Percentiles rank a stretch among this genome's conserved stretches.
Conservation (phyloP, 2,888 invertebrate species). For the Chrysomela aeneicollis region DNA sequence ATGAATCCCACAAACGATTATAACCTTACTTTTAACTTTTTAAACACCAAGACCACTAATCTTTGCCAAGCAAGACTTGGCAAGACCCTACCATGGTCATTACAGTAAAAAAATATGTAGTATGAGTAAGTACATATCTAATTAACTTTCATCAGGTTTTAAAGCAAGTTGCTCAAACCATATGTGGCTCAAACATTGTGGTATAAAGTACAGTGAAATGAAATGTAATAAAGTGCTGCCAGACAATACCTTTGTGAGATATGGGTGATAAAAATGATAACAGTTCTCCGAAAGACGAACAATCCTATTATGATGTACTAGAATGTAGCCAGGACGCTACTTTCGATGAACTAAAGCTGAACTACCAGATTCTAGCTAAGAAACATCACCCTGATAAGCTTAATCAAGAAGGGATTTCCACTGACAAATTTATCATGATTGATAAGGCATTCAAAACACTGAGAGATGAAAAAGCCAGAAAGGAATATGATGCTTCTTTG, state of each 20-base stretch:
- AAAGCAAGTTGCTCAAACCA: no score
- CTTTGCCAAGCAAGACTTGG: no score
- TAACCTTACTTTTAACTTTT: no score
- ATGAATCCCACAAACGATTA: no score
- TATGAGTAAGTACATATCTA: no score
- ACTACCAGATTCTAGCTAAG: constrained; percentile 67
- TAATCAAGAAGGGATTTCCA: constrained; percentile 18
- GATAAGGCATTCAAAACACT: constrained; percentile 78
- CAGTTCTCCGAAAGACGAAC: neutral
- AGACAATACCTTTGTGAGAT: neutral
- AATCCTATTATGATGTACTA: constrained; percentile 65
- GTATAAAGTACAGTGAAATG: no score
- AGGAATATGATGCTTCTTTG: constrained; percentile 71
- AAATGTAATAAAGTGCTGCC: no score
- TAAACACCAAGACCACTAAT: no score
- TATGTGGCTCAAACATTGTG: no score
- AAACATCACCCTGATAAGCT: constrained; percentile 70
- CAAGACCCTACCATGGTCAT: no score
- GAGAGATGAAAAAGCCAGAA: constrained; percentile 67
- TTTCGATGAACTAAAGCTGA: constrained; percentile 68
- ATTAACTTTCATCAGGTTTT: no score
- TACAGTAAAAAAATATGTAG: no score
- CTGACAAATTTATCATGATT: constrained; percentile 64
- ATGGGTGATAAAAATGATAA: neutral
- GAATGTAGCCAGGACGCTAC: constrained; percentile 65